Conservation (phyloP, 2,888 invertebrate species). For the Cryptophagus acutangulus region DNA sequence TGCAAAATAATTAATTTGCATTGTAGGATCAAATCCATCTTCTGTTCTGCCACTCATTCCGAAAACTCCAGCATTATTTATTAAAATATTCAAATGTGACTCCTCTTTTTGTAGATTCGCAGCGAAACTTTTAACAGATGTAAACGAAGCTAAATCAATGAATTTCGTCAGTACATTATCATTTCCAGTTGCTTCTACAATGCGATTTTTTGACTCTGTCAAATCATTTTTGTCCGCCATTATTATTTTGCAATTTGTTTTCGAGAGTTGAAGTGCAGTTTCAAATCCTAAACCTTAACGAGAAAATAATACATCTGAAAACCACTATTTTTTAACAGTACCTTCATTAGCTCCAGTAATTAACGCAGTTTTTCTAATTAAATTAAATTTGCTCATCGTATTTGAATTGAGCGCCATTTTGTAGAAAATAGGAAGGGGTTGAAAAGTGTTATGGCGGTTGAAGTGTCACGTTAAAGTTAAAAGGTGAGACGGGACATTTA, state of each 20-base stretch:
- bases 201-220: slow-evolving; percentile 32
- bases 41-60: slow-evolving; percentile 50
- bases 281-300: slow-evolving; percentile 47
- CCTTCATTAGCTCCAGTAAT: slow-evolving; percentile 42
- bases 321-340: slow-evolving; percentile 9
- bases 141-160: slow-evolving; percentile 52
- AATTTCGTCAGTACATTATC: slow-evolving; percentile 43
- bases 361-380: slow-evolving; percentile 40
- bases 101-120: slow-evolving; percentile 52
- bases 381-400: too few species aligned
- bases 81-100: slow-evolving; percentile 55
- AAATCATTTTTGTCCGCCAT: slow-evolving; percentile 45
- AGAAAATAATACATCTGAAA: slow-evolving; percentile 2
- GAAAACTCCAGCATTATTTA: slow-evolving; percentile 61
- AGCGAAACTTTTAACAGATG: slow-evolving; percentile 57
- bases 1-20: slow-evolving; percentile 68
- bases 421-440: too few species aligned
- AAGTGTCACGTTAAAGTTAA: too few species aligned
- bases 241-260: slow-evolving; percentile 51
- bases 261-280: slow-evolving; percentile 47
- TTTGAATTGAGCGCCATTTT: too few species aligned
- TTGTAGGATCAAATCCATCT: slow-evolving; percentile 59
- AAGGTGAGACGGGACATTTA: too few species aligned
- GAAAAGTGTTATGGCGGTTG: too few species aligned
- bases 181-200: slow-evolving; percentile 38